Base-by-base conservation (phyloP, 2,888 invertebrate genomes). In the Nesidiocoris tenuis region DNA sequence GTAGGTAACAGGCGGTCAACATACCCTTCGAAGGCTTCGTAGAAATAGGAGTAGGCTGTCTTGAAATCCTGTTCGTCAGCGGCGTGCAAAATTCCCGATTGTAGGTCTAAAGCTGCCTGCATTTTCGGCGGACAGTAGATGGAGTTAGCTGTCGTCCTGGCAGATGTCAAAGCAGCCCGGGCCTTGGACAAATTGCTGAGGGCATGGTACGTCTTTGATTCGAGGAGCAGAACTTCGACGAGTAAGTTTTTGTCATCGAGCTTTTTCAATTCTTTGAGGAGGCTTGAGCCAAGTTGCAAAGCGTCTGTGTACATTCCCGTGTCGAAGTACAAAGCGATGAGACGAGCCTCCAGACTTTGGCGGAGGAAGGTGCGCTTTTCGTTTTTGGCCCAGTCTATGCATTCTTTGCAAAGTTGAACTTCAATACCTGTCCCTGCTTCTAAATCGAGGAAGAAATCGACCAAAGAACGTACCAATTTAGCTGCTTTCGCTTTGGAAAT, bases 21-120 rank as follows among this genome's bases (percentile, higher is more conserved):
- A 17, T 71, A 72, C 72, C 98, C 96, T 86, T 99, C 99, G 84
- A 98, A 99, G 16, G 98, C 98, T 87, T 99, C 99, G 84, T 98
- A 99, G 84, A 99, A 99, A 84, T 99, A 99, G 75, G 98, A 99
- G 86, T 96, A 99, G 63, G 98, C 98, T 76, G 99, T 99, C 88
- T 99, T 99, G 84, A 99, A 99, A 83, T 99, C 99, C 81, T 95
- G 91, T 84, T 99, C 99, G 83, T 99, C 99, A n/a, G 98, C 98
- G 9, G 99, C 99, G 85, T 99, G 99, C 75, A 99, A 86, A 80
- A 99, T 96, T 81, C 98, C 98, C 2, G 98, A 98, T 83, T 98
- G 98, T 80, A 98, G 87, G 85, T 99, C 99, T 56, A 99, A 87
- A 9, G 97, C 93, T 7, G 98, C 97, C 86, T 99, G 99, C 88